Conservation (phyloP, 2,113 vertebrate species). For the Laterallus jamaicensis region DNA sequence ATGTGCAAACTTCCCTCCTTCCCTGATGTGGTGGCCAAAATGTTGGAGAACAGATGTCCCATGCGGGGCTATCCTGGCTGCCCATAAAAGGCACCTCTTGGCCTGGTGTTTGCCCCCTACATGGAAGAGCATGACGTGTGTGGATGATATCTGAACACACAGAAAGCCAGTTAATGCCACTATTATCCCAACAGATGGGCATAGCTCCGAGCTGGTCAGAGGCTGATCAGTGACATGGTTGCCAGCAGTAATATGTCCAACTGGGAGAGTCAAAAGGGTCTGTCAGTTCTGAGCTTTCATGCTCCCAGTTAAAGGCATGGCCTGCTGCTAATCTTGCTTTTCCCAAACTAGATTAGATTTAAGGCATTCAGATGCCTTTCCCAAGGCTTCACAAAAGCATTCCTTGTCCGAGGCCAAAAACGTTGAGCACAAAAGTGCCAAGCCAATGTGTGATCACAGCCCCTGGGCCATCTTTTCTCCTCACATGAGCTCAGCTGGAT, state of each 20-base stretch:
- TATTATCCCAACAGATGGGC: slow-evolving; percentile 2
- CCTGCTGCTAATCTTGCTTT: background rate
- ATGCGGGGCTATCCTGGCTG: background rate
- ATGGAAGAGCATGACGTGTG: background rate
- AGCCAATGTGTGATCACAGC: background rate
- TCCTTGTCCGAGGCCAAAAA: background rate
- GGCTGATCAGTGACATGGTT: background rate
- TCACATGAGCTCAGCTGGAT: background rate
- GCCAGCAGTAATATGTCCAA: background rate
- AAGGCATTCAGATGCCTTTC: background rate
- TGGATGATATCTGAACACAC: background rate
- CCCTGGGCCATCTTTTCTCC: background rate
- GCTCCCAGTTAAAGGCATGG: background rate
- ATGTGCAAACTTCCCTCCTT: accelerated
- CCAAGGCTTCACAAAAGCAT: background rate
- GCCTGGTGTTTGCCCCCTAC: background rate
- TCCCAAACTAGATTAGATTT: background rate
- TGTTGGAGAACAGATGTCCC: background rate
- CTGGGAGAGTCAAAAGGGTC: background rate
- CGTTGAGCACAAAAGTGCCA: background rate
- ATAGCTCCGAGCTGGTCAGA: background rate
- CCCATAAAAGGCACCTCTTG: background rate
- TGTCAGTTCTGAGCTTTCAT: background rate
- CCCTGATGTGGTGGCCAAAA: background rate
- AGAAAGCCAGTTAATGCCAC: background rate